phyloP scores from a whole-genome alignment of 2,113 vertebrate species.

The Clarias magur region DNA sequence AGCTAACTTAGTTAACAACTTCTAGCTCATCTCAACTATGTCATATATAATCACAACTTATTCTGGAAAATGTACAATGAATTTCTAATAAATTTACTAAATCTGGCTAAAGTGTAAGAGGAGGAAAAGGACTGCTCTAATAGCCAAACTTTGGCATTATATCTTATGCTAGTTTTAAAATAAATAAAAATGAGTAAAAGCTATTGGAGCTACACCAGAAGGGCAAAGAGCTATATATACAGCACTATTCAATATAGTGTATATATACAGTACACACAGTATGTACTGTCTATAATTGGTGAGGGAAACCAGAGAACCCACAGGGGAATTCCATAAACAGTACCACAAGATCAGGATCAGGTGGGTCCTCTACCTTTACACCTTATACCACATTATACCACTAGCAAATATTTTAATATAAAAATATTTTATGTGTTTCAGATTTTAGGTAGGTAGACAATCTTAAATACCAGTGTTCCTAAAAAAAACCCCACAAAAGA shows the following conservation, averaged over 20 bases:
- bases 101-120: neutral
- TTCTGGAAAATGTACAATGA: neutral
- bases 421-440: neutral
- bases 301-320: neutral
- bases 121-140: neutral
- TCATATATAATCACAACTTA: neutral
- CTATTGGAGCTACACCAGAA: neutral
- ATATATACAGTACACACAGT: no score
- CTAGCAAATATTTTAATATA: neutral
- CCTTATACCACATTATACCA: neutral
- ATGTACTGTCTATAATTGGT: no score
- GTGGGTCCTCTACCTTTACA: neutral
- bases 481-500: neutral
- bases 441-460: neutral
- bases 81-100: neutral
- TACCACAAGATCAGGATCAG: neutral
- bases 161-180: neutral
- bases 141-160: neutral
- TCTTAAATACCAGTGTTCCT: neutral
- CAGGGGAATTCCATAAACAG: neutral
- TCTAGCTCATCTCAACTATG: neutral
- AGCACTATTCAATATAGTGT: neutral
- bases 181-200: neutral
- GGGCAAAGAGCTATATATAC: neutral
- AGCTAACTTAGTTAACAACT: neutral